These are phyloP conservation scores for Nesoenas mayeri DNA, from an alignment of 2,113 vertebrate genomes.

Conservation along the genomic window DNA sequence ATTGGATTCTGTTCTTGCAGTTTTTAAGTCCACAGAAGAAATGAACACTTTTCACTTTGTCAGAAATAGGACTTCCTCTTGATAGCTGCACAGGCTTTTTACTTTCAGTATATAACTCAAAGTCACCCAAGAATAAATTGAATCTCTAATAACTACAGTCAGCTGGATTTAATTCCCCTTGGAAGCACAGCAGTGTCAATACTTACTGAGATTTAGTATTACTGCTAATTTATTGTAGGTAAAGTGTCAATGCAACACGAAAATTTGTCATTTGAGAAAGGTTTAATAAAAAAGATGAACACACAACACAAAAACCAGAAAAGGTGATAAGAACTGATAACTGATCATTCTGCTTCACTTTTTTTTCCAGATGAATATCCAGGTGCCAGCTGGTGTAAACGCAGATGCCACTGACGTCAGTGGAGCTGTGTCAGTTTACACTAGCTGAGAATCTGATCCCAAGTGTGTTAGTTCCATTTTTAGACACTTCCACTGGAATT, in stretches of 20 bases:
- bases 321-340: neutral
- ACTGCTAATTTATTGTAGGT: constrained; percentile 1
- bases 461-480: neutral
- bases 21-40: neutral
- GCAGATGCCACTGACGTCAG: neutral
- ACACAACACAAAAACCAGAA: neutral
- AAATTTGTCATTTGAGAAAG: neutral
- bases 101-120: neutral
- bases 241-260: neutral
- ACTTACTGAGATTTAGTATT: neutral
- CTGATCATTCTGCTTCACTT: neutral
- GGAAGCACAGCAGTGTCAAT: neutral
- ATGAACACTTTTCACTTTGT: neutral
- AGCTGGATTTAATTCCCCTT: constrained; percentile 20
- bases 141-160: neutral
- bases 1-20: neutral
- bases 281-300: neutral
- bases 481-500: neutral
- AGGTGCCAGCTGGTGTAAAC: neutral
- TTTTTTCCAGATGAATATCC: constrained; percentile 14
- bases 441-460: neutral
- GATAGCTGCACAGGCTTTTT: neutral
- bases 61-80: neutral
- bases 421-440: constrained; percentile 25
- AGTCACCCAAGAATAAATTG: neutral